These are phyloP conservation scores for Maccullochella peelii DNA, from an alignment of 2,113 vertebrate species.

Conservation along the genomic window DNA sequence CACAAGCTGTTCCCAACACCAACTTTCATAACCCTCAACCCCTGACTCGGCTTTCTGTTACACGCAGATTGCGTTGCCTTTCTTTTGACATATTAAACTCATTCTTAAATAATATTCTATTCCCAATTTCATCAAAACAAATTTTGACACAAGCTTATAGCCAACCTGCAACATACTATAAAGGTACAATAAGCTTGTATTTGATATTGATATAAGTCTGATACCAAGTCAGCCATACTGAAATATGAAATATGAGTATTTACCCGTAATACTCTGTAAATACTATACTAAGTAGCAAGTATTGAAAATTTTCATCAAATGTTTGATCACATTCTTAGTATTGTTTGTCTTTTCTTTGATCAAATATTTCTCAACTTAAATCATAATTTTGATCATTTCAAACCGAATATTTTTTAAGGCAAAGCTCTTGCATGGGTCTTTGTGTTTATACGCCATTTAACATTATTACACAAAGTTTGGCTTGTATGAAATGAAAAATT, in stretches of 20 bases:
- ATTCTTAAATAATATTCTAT: neutral
- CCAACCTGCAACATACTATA: neutral
- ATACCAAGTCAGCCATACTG: neutral
- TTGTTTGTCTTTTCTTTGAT: neutral
- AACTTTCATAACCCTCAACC: conserved; percentile 17
- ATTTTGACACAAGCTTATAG: neutral
- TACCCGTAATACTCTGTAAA: neutral
- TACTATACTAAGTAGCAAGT: neutral
- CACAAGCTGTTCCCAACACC: conserved; percentile 44
- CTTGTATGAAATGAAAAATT: neutral
- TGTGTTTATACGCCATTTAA: neutral
- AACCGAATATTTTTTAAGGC: neutral
- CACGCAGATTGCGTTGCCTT: neutral
- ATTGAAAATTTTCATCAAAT: neutral
- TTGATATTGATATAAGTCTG: neutral
- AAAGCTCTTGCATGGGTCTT: neutral
- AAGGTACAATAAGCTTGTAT: neutral
- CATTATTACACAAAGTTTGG: neutral
- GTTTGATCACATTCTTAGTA: neutral
- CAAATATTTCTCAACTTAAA: neutral
- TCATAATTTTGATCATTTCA: neutral
- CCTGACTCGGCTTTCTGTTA: conserved; percentile 39
- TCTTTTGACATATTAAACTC: neutral
- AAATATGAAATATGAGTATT: neutral
- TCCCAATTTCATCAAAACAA: neutral